phyloP scores from a whole-genome alignment of 2,113 vertebrate genomes.

The Ursus arctos region DNA sequence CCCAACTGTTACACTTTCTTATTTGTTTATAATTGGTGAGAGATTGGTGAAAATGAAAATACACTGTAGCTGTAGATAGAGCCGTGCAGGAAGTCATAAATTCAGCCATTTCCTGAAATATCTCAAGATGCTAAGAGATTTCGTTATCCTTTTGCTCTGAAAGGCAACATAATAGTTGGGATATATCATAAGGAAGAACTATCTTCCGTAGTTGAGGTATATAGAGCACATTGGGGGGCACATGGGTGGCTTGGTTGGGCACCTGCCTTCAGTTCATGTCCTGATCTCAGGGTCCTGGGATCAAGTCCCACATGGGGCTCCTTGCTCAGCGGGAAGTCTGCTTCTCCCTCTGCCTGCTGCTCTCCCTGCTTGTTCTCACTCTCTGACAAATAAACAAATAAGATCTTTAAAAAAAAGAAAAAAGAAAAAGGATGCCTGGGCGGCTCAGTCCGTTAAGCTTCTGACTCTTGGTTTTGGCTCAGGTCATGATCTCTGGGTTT shows the following conservation, averaged over 20 bases:
- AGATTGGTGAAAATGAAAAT: constrained; percentile 20
- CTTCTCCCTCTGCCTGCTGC: neutral
- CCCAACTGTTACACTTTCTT: neutral
- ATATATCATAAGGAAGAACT: neutral
- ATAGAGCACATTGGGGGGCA: neutral
- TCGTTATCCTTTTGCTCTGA: constrained; percentile 15
- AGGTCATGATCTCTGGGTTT: too few species aligned
- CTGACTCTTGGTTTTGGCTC: too few species aligned
- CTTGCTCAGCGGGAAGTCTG: neutral
- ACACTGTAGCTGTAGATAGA: neutral
- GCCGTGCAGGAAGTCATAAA: constrained; percentile 5
- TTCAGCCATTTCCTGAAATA: neutral
- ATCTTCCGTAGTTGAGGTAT: neutral
- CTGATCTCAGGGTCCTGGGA: neutral
- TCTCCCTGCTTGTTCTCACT: too few species aligned
- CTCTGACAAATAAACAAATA: too few species aligned
- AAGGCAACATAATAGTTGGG: constrained; percentile 1
- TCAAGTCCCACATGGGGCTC: neutral
- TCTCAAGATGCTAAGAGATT: neutral
- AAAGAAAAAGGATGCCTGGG: neutral
- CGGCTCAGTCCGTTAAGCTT: too few species aligned
- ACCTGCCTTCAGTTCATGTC: neutral
- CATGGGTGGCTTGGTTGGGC: neutral
- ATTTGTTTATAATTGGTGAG: neutral
- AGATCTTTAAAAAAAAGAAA: neutral